phyloP scores from a whole-genome alignment of 92 coral and sea anemone species.

The Parazoanthus atlanticus region DNA sequence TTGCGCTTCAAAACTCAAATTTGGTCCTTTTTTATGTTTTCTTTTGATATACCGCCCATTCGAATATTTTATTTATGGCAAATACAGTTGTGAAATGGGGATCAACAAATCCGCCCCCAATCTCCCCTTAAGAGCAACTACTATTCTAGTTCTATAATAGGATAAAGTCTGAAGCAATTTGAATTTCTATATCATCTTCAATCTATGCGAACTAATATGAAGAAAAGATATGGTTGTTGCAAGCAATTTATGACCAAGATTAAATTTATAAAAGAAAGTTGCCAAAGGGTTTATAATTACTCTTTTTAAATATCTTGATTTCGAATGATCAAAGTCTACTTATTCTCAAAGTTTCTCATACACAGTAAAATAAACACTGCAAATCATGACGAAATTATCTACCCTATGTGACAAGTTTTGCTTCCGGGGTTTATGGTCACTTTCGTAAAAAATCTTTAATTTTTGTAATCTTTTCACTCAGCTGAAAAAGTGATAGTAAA shows the following conservation, averaged over 20 bases:
- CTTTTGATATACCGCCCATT: slow-evolving; percentile 1
- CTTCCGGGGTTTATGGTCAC: background rate
- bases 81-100: background rate
- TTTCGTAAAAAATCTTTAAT: too few relatives aligned
- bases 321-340: background rate
- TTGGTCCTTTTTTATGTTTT: background rate
- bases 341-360: background rate
- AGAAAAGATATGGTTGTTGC: background rate
- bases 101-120: slow-evolving; percentile 18
- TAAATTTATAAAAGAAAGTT: background rate
- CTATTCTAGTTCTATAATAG: background rate
- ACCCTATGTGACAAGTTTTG: background rate
- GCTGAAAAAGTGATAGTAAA: too few relatives aligned
- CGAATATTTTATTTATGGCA: slow-evolving; percentile 28
- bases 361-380: background rate
- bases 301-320: background rate
- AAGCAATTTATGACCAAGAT: background rate
- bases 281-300: background rate
- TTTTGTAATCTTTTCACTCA: too few relatives aligned
- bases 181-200: background rate
- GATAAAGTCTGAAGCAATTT: background rate
- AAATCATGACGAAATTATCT: background rate
- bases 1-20: background rate
- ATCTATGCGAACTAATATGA: background rate
- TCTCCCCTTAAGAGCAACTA: background rate